phyloP scores from a whole-genome alignment of 35 echinoderm and acorn worm species.

The Patiria miniata region DNA sequence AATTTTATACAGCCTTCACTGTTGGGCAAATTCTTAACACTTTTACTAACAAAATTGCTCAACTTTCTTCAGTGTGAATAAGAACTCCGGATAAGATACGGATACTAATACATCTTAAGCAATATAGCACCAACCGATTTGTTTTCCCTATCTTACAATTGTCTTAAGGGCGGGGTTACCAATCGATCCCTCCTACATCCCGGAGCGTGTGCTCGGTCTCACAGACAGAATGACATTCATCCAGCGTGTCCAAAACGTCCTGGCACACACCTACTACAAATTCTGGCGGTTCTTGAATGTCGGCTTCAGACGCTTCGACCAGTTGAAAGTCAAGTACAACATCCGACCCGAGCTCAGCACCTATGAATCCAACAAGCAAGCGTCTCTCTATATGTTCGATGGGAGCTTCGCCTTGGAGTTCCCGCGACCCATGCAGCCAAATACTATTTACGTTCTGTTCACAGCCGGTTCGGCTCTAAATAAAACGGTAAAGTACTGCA shows the following conservation, averaged over 20 bases:
- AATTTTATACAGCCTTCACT: too few species aligned
- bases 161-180: background rate
- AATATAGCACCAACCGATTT: too few species aligned
- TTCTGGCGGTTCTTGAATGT: background rate
- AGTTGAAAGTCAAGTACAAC: background rate
- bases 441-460: background rate
- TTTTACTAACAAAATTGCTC: too few species aligned
- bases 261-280: background rate
- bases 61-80: too few species aligned
- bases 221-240: slow-evolving; percentile 11
- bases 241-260: background rate
- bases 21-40: too few species aligned
- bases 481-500: too few species aligned
- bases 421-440: background rate
- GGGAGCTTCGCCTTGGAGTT: background rate
- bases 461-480: background rate
- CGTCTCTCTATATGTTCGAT: background rate
- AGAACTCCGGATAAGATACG: too few species aligned
- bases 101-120: too few species aligned
- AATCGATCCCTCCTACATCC: background rate
- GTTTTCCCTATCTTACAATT: too few species aligned
- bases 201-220: background rate
- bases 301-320: background rate
- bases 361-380: background rate
- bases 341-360: background rate